Conservation (phyloP, 2,797 vertebrate genomes). For the Anguilla pacifica region DNA sequence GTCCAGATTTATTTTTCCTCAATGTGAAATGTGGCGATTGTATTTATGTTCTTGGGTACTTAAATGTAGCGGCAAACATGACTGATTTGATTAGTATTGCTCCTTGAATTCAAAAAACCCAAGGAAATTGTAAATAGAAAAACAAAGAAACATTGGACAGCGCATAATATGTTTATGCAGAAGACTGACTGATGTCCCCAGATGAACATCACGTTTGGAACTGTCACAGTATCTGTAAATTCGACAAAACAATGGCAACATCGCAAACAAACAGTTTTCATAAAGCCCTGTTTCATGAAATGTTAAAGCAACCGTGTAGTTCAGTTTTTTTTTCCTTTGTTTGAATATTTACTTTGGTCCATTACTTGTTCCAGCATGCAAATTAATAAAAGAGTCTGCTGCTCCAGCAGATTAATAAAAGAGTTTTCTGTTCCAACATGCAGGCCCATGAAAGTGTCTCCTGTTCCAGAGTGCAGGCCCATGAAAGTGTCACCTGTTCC, state of each 20-base stretch:
- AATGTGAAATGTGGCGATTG: not conserved
- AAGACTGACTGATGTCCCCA: conserved; percentile 8
- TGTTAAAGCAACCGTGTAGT: not conserved
- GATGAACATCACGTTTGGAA: conserved; percentile 33
- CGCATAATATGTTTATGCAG: no score
- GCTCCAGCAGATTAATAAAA: no score
- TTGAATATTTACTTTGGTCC: not conserved
- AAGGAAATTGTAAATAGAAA: conserved; percentile 42
- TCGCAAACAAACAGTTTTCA: not conserved
- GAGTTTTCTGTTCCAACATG: no score
- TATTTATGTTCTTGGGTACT: conserved; percentile 1
- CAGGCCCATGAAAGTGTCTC: no score
- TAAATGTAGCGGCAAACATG: conserved; percentile 13
- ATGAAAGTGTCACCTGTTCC: no score
- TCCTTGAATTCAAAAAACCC: conserved; percentile 21
- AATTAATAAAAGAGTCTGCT: no score
- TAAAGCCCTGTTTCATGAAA: not conserved
- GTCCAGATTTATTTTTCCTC: not conserved
- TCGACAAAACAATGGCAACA: not conserved
- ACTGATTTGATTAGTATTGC: conserved; percentile 23
- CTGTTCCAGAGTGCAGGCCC: no score
- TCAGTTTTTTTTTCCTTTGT: not conserved
- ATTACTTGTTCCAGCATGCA: no score
- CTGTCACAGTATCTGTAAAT: conserved; percentile 28
- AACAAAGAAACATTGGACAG: no score